Base-by-base conservation (phyloP, 2,888 invertebrate species). In the Nemotelus nigrinus region DNA sequence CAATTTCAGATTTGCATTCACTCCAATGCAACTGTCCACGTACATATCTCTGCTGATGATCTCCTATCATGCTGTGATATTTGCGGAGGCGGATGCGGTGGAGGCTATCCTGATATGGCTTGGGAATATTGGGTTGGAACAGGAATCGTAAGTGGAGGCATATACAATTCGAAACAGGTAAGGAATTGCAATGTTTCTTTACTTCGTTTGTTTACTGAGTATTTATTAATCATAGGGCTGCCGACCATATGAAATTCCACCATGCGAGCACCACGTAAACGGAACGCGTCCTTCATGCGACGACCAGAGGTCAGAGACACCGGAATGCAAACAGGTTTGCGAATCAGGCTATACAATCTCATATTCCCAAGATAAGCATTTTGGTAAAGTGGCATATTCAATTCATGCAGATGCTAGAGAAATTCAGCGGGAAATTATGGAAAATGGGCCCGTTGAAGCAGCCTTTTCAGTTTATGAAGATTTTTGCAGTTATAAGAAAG, bases 231-330 rank as follows among this genome's bases (percentile, higher is more conserved):
- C 5, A 10, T 82, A 90, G 89, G 97, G 97, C 8, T 98, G 98
- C 87, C 90, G 91, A 81, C 96, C 97, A 0, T 97, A 97, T 85
- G 91, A 91, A 83, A 93, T 97, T 81, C 88, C 91, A 5, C 94
- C 96, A 0, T 97, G 97, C 85, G 96, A 97, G 85, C 97, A 97
- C 86, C 97, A 97, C 86, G 92, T 93, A 0, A 93, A 93, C 76
- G 96, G 96, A 0, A 90, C 91, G 70, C 89, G 94, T 72, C 90
- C 92, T 81, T 88, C 93, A 0, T 96, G 95, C 86, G 88, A 88
- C 77, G 92, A 91, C 1, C 91, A 91, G 81, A 89, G 88, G 45
- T 89, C 89, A 1, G 90, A 90, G 50, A 97, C 97, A 0, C 98
- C 98, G 0, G 91, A 91, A 85, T 98, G 98, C 84, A 83, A 88